Percentiles rank a stretch among this genome's conserved stretches.
phyloP scores from a whole-genome alignment of 2,888 invertebrate genomes.

The Hypolimnas misippus region DNA sequence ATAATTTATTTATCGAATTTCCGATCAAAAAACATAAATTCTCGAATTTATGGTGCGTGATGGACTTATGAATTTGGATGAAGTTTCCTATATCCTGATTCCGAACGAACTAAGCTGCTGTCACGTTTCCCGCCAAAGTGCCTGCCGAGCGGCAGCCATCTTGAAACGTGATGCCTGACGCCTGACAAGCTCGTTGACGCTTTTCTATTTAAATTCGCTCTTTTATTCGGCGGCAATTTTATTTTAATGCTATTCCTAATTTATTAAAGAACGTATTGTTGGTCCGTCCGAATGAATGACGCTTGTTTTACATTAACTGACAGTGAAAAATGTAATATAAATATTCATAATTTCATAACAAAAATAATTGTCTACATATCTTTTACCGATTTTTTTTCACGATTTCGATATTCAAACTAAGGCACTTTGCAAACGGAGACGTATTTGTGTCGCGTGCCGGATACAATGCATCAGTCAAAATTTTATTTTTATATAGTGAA shows the following conservation, averaged over 20 bases:
- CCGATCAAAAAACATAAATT: not conserved
- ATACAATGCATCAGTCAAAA: too few relatives aligned
- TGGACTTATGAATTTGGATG: constrained; percentile 19
- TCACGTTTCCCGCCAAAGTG: constrained; percentile 72
- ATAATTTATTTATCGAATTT: too few relatives aligned
- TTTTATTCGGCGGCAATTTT: constrained; percentile 68
- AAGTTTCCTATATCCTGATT: constrained; percentile 31
- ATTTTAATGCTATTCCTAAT: constrained; percentile 64
- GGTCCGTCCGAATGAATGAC: constrained; percentile 54
- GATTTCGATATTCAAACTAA: too few relatives aligned
- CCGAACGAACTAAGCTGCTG: constrained; percentile 45
- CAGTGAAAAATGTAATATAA: too few relatives aligned
- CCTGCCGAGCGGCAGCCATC: constrained; percentile 65
- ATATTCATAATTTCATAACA: too few relatives aligned
- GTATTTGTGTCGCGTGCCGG: too few relatives aligned
- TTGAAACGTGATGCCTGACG: constrained; percentile 70
- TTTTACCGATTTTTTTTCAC: too few relatives aligned
- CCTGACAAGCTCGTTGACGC: constrained; percentile 59
- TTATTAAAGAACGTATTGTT: constrained; percentile 67
- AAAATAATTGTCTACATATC: too few relatives aligned
- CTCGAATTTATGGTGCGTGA: not conserved
- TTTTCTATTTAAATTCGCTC: constrained; percentile 73
- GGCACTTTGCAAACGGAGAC: too few relatives aligned
- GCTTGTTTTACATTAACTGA: constrained; percentile 47
- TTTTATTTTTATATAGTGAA: too few relatives aligned